Conservation (phyloP, 1,140 invertebrate genomes). For the Oreohelix idahoensis region DNA sequence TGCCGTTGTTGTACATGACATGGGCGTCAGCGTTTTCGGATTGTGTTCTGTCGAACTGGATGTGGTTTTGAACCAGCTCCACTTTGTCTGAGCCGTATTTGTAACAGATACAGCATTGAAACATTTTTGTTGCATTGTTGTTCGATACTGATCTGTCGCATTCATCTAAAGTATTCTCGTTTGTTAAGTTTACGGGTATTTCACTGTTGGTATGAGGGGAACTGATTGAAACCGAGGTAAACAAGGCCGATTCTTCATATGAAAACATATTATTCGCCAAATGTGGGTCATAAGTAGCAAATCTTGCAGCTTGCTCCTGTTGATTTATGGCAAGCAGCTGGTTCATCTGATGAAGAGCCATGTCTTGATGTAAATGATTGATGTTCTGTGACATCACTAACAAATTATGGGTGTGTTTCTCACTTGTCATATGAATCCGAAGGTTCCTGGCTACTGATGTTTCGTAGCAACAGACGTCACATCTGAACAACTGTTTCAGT, state of each 20-base stretch:
- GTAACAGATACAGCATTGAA: slow-evolving; percentile 95
- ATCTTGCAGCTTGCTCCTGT: slow-evolving; percentile 56
- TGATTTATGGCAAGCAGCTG: slow-evolving; percentile 77
- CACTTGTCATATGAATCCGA: slow-evolving; percentile 96
- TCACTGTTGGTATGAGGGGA: slow-evolving; percentile 43
- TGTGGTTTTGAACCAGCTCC: slow-evolving; percentile 91
- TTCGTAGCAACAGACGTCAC: slow-evolving; percentile 98
- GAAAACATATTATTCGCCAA: slow-evolving; percentile 57
- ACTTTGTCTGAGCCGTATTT: slow-evolving; percentile 90
- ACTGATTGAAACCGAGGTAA: slow-evolving; percentile 37
- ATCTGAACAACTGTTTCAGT: slow-evolving; percentile 95
- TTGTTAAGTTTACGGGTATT: slow-evolving; percentile 61
- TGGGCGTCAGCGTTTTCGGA: slow-evolving; percentile 80
- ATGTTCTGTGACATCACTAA: slow-evolving; percentile 96
- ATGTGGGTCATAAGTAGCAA: slow-evolving; percentile 53
- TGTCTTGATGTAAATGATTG: slow-evolving; percentile 90
- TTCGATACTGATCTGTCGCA: neutral
- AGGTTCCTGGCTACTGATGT: slow-evolving; percentile 97
- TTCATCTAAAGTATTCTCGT: slow-evolving; percentile 75
- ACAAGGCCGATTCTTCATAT: slow-evolving; percentile 54
- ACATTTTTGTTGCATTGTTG: slow-evolving; percentile 83
- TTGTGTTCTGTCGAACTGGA: slow-evolving; percentile 91
- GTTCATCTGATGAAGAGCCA: slow-evolving; percentile 57
- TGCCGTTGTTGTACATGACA: slow-evolving; percentile 90
- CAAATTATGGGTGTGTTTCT: slow-evolving; percentile 97